Evolutionary conservation across 1,140 invertebrate genomes (phyloP).

Genomic region (Coelopa frigida): DNA sequence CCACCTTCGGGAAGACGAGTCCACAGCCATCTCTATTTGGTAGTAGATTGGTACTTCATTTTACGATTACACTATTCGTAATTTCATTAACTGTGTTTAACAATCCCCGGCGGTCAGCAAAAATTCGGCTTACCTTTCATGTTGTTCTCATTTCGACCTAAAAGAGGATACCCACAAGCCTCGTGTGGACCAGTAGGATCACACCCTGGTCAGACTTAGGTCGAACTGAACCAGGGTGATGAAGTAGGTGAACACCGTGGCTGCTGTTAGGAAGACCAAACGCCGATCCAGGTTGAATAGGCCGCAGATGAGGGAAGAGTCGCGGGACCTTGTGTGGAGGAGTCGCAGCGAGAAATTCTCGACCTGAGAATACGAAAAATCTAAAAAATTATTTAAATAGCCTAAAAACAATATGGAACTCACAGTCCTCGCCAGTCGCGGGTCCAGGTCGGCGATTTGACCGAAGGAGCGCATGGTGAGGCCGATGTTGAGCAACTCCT

Average conservation of each 20-base stretch:
- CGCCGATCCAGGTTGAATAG: conserved; percentile 29
- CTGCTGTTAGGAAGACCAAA: conserved; percentile 29
- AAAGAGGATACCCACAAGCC: too few relatives aligned
- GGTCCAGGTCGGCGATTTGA: conserved; percentile 10
- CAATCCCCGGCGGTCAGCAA: too few relatives aligned
- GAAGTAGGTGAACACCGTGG: conserved; percentile 32
- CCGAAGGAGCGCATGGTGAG: conserved; percentile 22
- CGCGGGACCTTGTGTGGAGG: conserved; percentile 14
- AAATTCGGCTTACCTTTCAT: too few relatives aligned
- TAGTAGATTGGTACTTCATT: too few relatives aligned
- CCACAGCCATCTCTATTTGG: too few relatives aligned
- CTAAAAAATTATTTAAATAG: background rate
- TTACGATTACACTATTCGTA: too few relatives aligned
- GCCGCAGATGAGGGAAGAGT: conserved; percentile 24
- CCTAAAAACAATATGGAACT: background rate
- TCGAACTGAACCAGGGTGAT: conserved; percentile 40
- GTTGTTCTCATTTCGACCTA: too few relatives aligned
- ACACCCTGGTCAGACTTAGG: conserved; percentile 27
- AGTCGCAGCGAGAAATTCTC: conserved; percentile 29
- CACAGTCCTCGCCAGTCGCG: conserved; percentile 23
- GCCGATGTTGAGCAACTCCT: conserved; percentile 19
- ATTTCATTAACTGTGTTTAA: too few relatives aligned
- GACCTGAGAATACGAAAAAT: conserved; percentile 15
- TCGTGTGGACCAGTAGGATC: too few relatives aligned
- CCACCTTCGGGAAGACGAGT: too few relatives aligned